Conservation (phyloP, 2,888 invertebrate genomes). For the Dusona sp. region DNA sequence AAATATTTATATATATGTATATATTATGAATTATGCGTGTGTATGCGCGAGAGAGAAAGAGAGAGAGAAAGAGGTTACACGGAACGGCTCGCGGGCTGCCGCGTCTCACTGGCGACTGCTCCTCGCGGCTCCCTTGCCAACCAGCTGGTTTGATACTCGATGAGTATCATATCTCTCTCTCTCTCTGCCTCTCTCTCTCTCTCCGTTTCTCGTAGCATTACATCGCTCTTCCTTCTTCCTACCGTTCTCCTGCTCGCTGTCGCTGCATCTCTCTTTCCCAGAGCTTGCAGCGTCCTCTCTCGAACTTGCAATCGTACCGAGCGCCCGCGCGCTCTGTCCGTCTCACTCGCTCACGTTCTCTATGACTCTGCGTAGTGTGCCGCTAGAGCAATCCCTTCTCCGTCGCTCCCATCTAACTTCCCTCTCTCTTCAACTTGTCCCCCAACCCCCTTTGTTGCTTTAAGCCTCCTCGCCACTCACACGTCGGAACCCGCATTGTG, state of each 20-base stretch:
- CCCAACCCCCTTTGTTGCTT: background rate
- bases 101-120: constrained; percentile 84
- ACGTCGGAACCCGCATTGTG: background rate
- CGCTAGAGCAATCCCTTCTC: constrained; percentile 15
- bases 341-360: background rate
- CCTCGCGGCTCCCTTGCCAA: constrained; percentile 80
- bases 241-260: constrained; percentile 21
- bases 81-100: constrained; percentile 80
- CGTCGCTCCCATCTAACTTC: constrained; percentile 45
- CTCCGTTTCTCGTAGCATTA: constrained; percentile 34
- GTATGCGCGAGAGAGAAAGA: constrained; percentile 64
- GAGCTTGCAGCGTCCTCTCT: constrained; percentile 21
- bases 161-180: constrained; percentile 64
- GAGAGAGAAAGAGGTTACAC: constrained; percentile 66
- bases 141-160: constrained; percentile 81
- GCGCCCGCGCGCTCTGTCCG: constrained; percentile 22
- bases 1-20: constrained; percentile 5
- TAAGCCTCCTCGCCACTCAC: constrained; percentile 23
- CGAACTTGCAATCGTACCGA: background rate
- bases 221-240: constrained; percentile 55
- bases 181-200: constrained; percentile 30
- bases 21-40: constrained; percentile 16
- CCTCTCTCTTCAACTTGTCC: constrained; percentile 24
- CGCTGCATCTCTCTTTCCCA: constrained; percentile 34
- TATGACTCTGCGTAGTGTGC: constrained; percentile 2